Evolutionary conservation across 2,797 vertebrate genomes (phyloP).

Genomic region (Cyprinodon diabolis): DNA sequence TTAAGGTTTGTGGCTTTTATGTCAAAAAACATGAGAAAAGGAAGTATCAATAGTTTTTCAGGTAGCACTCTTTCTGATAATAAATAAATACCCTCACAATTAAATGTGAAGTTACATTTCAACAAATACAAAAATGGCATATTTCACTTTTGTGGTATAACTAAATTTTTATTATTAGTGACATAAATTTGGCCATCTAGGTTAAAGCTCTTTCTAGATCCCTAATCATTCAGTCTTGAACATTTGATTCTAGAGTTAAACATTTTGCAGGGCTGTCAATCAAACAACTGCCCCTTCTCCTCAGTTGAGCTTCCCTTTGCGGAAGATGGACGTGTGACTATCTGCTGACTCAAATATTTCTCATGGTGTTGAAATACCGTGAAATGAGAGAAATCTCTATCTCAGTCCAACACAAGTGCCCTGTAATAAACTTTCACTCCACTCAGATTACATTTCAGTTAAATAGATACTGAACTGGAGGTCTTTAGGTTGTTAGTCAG

Average conservation of each 20-base stretch:
- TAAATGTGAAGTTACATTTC: neutral
- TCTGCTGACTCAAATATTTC: neutral
- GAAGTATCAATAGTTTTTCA: neutral
- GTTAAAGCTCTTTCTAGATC: neutral
- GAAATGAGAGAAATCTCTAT: neutral
- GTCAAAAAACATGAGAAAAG: neutral
- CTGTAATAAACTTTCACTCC: neutral
- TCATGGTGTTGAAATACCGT: conserved; percentile 2
- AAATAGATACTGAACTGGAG: neutral
- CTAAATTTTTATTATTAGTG: too few relatives aligned
- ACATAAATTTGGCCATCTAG: neutral
- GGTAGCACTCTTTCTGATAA: neutral
- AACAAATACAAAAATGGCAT: neutral
- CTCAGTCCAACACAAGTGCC: neutral
- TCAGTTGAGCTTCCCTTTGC: neutral
- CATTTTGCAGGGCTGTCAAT: neutral
- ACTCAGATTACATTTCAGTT: neutral
- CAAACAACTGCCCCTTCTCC: neutral
- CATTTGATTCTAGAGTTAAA: neutral
- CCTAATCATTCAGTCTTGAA: neutral
- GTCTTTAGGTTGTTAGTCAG: neutral
- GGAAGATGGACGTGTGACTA: neutral
- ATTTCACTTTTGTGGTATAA: neutral
- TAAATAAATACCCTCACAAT: neutral
- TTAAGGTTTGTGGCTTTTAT: neutral